Conservation (phyloP, 2,888 invertebrate species). For the Acronicta leporina region DNA sequence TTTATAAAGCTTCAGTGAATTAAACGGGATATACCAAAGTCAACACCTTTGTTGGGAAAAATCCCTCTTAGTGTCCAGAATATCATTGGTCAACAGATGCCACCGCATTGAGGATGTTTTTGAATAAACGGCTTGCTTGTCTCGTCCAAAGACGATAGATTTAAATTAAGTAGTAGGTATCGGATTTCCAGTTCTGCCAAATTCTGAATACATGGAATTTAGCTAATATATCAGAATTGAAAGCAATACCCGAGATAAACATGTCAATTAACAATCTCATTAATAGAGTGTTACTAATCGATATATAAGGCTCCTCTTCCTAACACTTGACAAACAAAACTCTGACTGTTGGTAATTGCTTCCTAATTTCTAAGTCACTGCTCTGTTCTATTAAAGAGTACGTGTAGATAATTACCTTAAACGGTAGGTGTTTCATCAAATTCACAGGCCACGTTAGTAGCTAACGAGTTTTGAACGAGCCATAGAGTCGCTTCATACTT, state of each 20-base stretch:
- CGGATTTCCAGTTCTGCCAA: too few relatives aligned
- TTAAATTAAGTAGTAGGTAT: too few relatives aligned
- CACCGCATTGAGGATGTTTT: constrained; percentile 3
- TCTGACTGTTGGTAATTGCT: constrained; percentile 23
- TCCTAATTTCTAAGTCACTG: constrained; percentile 23
- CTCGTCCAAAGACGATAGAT: too few relatives aligned
- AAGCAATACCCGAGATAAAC: too few relatives aligned
- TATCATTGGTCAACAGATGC: constrained; percentile 28
- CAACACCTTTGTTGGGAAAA: constrained; percentile 22
- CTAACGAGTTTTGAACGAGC: constrained; percentile 62
- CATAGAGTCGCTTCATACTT: constrained; percentile 16
- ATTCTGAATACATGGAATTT: too few relatives aligned
- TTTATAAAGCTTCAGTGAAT: too few relatives aligned
- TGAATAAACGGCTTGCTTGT: background rate
- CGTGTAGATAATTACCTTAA: constrained; percentile 50
- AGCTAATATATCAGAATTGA: too few relatives aligned
- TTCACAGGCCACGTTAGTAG: constrained; percentile 42
- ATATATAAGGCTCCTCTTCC: background rate
- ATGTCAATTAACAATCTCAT: too few relatives aligned
- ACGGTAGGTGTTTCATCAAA: constrained; percentile 25
- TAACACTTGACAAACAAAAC: background rate
- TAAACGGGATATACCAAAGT: too few relatives aligned
- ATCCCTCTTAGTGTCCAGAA: constrained; percentile 13
- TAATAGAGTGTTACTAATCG: constrained; percentile 14
- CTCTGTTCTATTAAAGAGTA: constrained; percentile 14